A percentile compares a stretch with the other conserved stretches of the same genome.
Evolutionary conservation across 2,797 vertebrate genomes (phyloP).

Genomic region (Cryptoprocta ferox): DNA sequence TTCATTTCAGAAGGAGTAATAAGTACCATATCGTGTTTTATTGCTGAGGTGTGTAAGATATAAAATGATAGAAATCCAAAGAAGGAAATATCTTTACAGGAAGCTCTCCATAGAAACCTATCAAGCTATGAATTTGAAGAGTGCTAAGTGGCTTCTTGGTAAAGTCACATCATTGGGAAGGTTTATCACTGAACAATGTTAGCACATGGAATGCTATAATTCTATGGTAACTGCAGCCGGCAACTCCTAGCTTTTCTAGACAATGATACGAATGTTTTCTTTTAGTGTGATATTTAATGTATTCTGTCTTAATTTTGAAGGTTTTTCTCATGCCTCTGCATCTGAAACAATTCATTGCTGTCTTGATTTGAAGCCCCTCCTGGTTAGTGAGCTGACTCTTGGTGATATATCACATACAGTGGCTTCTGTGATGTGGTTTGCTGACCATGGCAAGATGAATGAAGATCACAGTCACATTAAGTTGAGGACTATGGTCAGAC

Average conservation of each 20-base stretch:
- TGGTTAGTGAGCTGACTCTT: constrained; percentile 22
- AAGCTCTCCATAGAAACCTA: constrained; percentile 20
- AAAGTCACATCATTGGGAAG: neutral
- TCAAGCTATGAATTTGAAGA: constrained; percentile 13
- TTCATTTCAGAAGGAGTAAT: constrained; percentile 49
- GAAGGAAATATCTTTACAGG: constrained; percentile 53
- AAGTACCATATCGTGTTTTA: constrained; percentile 42
- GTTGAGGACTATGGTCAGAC: constrained; percentile 38
- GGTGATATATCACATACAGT: constrained; percentile 43
- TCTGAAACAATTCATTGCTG: constrained; percentile 45
- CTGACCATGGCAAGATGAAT: constrained; percentile 30
- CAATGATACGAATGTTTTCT: constrained; percentile 48
- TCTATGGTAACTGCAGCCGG: neutral
- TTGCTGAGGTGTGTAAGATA: constrained; percentile 19
- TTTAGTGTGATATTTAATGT: constrained; percentile 11
- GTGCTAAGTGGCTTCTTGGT: neutral
- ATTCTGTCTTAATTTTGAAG: constrained; percentile 19
- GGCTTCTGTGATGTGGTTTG: constrained; percentile 70
- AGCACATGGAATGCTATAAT: neutral
- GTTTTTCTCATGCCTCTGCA: constrained; percentile 11
- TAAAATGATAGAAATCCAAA: neutral
- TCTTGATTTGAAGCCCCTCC: constrained; percentile 44
- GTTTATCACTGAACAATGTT: neutral
- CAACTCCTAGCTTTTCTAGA: neutral
- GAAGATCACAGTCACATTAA: constrained; percentile 55